Conservation (phyloP, 2,113 vertebrate genomes). For the Lampris megalopsis region DNA sequence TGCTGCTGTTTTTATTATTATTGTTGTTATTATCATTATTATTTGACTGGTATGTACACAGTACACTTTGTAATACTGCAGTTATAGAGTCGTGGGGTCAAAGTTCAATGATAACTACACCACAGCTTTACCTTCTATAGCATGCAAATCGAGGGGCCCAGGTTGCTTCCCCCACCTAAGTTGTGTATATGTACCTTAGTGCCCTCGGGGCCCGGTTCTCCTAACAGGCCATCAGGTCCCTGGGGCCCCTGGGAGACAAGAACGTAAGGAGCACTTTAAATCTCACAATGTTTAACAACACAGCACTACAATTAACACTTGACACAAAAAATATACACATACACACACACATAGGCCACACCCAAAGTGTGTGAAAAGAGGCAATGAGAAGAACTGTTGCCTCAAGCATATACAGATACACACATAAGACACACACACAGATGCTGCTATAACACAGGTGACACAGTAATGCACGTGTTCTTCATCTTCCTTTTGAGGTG, state of each 20-base stretch:
- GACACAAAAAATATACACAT: background rate
- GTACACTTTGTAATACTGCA: no score
- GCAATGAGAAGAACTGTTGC: background rate
- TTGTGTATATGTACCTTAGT: conserved; percentile 85
- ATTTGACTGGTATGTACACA: no score
- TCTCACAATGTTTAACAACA: background rate
- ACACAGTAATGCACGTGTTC: conserved; percentile 31
- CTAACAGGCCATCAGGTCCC: conserved; percentile 89
- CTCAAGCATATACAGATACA: conserved; percentile 9
- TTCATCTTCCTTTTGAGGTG: background rate
- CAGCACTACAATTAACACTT: conserved; percentile 4
- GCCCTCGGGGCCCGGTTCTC: conserved; percentile 90
- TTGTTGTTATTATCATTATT: no score
- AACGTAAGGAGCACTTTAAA: conserved; percentile 33
- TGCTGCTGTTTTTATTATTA: no score
- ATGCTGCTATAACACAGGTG: background rate
- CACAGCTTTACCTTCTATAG: background rate
- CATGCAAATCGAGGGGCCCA: background rate
- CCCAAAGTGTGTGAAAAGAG: background rate
- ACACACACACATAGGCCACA: background rate
- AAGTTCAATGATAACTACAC: background rate
- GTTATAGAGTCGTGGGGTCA: background rate
- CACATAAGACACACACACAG: background rate
- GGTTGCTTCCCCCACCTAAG: background rate
- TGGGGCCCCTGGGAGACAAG: conserved; percentile 86